A percentile compares a stretch with the other conserved stretches of the same genome.
phyloP scores from a whole-genome alignment of 1,140 invertebrate genomes.

The Camponotus pennsylvanicus region DNA sequence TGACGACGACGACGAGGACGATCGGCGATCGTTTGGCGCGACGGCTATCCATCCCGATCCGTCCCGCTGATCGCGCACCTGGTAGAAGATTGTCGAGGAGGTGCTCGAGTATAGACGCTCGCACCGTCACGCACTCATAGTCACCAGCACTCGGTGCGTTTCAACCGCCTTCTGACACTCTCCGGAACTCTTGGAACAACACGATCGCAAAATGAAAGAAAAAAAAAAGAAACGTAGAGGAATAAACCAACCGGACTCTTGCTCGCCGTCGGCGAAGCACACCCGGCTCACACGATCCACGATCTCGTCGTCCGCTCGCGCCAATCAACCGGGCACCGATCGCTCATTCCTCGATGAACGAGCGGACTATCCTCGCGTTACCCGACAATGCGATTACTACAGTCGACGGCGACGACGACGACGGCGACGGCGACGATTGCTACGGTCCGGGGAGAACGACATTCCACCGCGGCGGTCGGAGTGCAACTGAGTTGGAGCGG shows the following conservation, averaged over 20 bases:
- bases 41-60: neutral
- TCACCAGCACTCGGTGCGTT: slow-evolving; percentile 48
- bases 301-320: slow-evolving; percentile 33
- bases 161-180: neutral
- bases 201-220: neutral
- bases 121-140: slow-evolving; percentile 75
- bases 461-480: slow-evolving; percentile 71
- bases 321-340: slow-evolving; percentile 40
- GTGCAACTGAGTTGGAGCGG: slow-evolving; percentile 73
- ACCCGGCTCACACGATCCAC: slow-evolving; percentile 27
- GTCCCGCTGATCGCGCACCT: slow-evolving; percentile 3
- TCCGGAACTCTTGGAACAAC: neutral
- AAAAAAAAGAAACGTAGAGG: neutral
- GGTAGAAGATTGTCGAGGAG: slow-evolving; percentile 18
- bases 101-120: slow-evolving; percentile 30
- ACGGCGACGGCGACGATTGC: neutral
- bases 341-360: slow-evolving; percentile 51
- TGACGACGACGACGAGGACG: neutral
- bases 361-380: neutral
- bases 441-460: slow-evolving; percentile 49
- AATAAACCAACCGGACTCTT: neutral
- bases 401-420: slow-evolving; percentile 1
- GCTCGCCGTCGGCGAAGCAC: slow-evolving; percentile 21
- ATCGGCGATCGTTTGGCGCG: neutral
- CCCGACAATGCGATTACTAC: neutral